Evolutionary conservation across 2,888 invertebrate species (phyloP), one percentile per base, ranked within the genome.

Genomic region (Gnatocerus cornutus): DNA sequence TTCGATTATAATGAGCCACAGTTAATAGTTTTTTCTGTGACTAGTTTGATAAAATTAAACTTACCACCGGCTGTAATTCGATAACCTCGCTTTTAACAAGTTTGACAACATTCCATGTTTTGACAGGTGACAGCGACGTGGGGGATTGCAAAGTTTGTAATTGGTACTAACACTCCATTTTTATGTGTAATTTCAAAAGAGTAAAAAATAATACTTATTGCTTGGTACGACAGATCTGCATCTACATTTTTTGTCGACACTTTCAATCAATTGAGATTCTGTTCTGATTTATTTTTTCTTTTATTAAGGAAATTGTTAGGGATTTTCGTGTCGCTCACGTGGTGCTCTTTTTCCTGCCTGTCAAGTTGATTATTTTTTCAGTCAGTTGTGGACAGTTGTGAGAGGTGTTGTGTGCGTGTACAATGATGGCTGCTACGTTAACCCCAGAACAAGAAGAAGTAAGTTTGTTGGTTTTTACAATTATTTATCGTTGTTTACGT

Each of bases 381-480:
- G 59, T 58, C 45, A 45, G 43, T 58, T 29, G 30, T 14, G 33
- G 46, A 59, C 39, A 52, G 52, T 71, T 62, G 55, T 53, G 39
- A 66, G 67, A 39, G 62, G 58, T 66, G 37, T 55, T 71, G 61
- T 48, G 69, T 69, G 68, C 46, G 66, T 67, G 50, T 53, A 68
- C 64, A 71, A 86, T 86, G 82, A 89, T 89, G 92, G 91, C 92
- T 88, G 90, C 91, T 87, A 89, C 89, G 83, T 88, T 92, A 88
- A 90, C 92, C 87, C 89, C 89, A 84, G 92, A 92, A 85, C 92
- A 93, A 84, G 92, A 92, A 87, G 89, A 90, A 89, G 93, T 92
- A 85, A 91, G 90, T 89, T 80, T 52, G 9, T 43, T 27, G 21
- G 46, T 53, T 30, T 55, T 16, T 30, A 45, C 61, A 1, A 9